Evolutionary conservation across 2,888 invertebrate genomes (phyloP), one percentile per base, ranked within the genome.

Genomic region (Theretra japonica): DNA sequence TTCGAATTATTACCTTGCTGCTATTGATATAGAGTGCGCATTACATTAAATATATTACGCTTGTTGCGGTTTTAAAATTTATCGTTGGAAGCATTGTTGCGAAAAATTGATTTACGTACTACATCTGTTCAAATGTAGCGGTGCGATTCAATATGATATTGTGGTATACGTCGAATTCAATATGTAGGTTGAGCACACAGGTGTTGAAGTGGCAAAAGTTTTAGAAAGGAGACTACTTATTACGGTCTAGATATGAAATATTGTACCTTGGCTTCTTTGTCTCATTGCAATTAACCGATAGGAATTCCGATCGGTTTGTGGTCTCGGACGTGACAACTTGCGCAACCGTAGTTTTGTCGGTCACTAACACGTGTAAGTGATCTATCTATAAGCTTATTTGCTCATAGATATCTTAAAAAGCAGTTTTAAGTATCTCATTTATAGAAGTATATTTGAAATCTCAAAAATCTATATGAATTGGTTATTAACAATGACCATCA

Each of bases 71-170:
- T 70, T 76, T 75, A 73, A 41, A 33, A 71, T 50, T 73, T 53
- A 75, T 76, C 72, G 50, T 73, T 70, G 75, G 73, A 73, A 73
- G 86, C 81, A 89, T 92, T 92, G 91, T 93, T 93, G 93, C 93
- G 93, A 92, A 93, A 93, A 93, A 93, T 92, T 93, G 92, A 93
- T 93, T 93, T 93, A 93, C 90, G 91, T 85, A 88, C 86, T 85
- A 89, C 92, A 92, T 92, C 91, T 91, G 89, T 91, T 89, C 82
- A 82, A 78, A 77, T 81, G 79, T 80, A 82, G 79, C 79, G 76
- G 74, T 76, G 75, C 73, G 78, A 82, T 83, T 84, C 84, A 85
- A 85, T 84, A 86, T 85, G 88, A 84, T 84, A 80, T 80, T 81
- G 78, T 79, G 80, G 79, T 77, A 82, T 77, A 82, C 82, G 83